These are phyloP conservation scores for Halocynthia roretzi DNA, from an alignment of 23 tunicate species.

Conservation along the genomic window DNA sequence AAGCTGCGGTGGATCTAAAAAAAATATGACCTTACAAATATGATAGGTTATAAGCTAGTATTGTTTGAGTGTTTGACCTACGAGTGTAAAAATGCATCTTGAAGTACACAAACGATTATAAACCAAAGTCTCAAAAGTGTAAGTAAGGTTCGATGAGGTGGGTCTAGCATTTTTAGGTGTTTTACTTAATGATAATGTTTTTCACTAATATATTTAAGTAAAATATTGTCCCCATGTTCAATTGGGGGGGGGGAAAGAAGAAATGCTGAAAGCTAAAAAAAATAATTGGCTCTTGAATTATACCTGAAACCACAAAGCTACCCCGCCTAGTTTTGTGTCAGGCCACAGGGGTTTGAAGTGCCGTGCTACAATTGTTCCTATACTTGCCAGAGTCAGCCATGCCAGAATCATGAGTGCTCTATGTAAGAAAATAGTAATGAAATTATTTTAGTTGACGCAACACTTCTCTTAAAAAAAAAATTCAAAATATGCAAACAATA, in stretches of 20 bases:
- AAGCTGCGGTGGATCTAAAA: slow-evolving; percentile 46
- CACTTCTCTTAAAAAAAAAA: background rate
- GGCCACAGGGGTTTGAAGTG: slow-evolving; percentile 79
- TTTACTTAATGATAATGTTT: too few species aligned
- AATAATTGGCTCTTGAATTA: background rate
- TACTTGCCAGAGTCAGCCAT: slow-evolving; percentile 64
- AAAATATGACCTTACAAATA: background rate
- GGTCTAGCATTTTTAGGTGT: too few species aligned
- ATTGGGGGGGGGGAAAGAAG: too few species aligned
- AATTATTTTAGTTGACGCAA: background rate
- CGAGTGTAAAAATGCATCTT: too few species aligned
- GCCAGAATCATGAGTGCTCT: slow-evolving; percentile 75
- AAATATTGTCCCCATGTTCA: too few species aligned
- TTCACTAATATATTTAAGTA: too few species aligned
- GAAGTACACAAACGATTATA: too few species aligned
- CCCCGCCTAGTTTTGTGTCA: slow-evolving; percentile 8
- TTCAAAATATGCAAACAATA: background rate
- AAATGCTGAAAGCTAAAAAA: too few species aligned
- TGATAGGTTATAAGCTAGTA: background rate
- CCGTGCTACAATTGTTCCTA: slow-evolving; percentile 60
- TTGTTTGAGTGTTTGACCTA: too few species aligned
- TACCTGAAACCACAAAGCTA: slow-evolving; percentile 85
- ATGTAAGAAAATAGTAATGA: background rate
- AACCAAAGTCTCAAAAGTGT: too few species aligned
- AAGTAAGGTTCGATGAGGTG: too few species aligned